Percentiles rank a stretch among this genome's conserved stretches.
These are phyloP conservation scores for Myotis findleyi DNA, from an alignment of 2,797 vertebrate genomes.

Conservation along the genomic window DNA sequence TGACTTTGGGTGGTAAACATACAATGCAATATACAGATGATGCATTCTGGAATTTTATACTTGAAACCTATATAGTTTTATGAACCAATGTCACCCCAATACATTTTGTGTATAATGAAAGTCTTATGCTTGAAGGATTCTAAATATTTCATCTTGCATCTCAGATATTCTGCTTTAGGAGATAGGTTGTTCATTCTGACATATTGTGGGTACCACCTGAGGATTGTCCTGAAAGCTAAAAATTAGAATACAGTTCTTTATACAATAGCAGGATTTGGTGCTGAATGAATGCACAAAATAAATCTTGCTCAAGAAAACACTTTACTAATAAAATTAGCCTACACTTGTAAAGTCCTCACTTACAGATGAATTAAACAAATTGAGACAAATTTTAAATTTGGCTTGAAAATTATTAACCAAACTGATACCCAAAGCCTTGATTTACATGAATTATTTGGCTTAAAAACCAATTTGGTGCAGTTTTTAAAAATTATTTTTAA, in stretches of 20 bases:
- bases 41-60: neutral
- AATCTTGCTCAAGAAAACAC: conserved; percentile 14
- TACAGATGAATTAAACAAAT: neutral
- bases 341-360: neutral
- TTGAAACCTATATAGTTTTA: neutral
- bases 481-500: neutral
- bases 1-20: neutral
- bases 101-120: neutral
- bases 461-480: neutral
- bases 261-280: neutral
- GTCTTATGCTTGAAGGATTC: neutral
- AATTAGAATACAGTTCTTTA: neutral
- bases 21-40: neutral
- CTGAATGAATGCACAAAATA: neutral
- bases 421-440: neutral
- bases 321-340: conserved; percentile 4
- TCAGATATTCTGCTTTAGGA: neutral
- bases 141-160: neutral
- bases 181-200: neutral
- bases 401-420: conserved; percentile 15
- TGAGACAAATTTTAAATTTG: neutral
- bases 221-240: conserved; percentile 3
- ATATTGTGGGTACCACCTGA: neutral
- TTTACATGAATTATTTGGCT: neutral
- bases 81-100: neutral